A percentile compares a stretch with the other conserved stretches of the same genome.
Conservation (phyloP, 2,888 invertebrate genomes). For the Cylloceria caligata region DNA sequence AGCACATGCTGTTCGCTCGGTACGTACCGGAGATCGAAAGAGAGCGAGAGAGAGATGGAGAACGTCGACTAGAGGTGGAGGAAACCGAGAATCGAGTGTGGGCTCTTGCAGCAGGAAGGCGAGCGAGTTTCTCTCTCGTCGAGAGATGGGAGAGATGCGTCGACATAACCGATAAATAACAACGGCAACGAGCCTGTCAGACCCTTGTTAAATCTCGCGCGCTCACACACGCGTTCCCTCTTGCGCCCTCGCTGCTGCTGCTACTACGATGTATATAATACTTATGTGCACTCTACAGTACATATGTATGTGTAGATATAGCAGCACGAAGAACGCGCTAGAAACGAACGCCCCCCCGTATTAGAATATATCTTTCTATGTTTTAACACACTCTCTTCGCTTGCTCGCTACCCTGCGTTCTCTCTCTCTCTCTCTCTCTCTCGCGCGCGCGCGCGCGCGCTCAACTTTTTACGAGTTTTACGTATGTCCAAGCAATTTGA, state of each 20-base stretch:
- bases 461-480: slow-evolving; percentile 49
- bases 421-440: not conserved
- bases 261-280: slow-evolving; percentile 10
- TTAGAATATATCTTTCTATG: slow-evolving; percentile 57
- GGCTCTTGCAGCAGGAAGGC: slow-evolving; percentile 40
- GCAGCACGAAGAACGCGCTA: slow-evolving; percentile 49
- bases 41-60: slow-evolving; percentile 27
- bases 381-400: slow-evolving; percentile 48
- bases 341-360: slow-evolving; percentile 59
- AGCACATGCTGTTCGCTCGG: slow-evolving; percentile 2
- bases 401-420: slow-evolving; percentile 18
- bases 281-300: slow-evolving; percentile 32
- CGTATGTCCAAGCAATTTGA: slow-evolving; percentile 51
- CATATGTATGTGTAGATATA: slow-evolving; percentile 20
- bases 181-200: slow-evolving; percentile 84
- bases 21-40: not conserved
- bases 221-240: slow-evolving; percentile 67
- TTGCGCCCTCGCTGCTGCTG: slow-evolving; percentile 70
- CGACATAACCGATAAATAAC: slow-evolving; percentile 84
- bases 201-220: slow-evolving; percentile 82
- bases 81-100: slow-evolving; percentile 54
- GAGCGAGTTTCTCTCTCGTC: slow-evolving; percentile 73
- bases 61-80: slow-evolving; percentile 51
- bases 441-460: too few species aligned
- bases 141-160: slow-evolving; percentile 83